A percentile compares a stretch with the other conserved stretches of the same genome.
These are phyloP conservation scores for Cydia strobilella DNA, from an alignment of 1,140 invertebrate genomes.

Conservation along the genomic window DNA sequence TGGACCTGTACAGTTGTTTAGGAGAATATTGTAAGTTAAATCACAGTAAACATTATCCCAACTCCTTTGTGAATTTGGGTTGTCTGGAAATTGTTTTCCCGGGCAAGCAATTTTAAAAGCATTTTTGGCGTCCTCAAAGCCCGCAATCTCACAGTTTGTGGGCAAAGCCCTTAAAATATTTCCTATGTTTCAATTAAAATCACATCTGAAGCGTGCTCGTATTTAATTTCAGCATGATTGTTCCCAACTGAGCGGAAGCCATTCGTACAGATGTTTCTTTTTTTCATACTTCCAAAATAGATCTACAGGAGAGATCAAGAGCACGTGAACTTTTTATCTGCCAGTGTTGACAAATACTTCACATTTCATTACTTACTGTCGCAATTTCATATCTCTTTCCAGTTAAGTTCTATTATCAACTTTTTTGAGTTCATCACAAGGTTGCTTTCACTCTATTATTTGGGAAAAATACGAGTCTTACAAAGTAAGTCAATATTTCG, in stretches of 20 bases:
- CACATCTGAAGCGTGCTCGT: constrained; percentile 4
- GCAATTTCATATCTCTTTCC: not conserved
- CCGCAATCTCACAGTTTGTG: too few species aligned
- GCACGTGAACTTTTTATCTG: constrained; percentile 36
- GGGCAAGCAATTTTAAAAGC: too few species aligned
- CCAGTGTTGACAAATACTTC: constrained; percentile 44
- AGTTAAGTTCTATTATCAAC: not conserved
- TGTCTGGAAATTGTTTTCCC: too few species aligned
- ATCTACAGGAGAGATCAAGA: constrained; percentile 34
- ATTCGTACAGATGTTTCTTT: constrained; percentile 46
- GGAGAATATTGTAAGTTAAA: too few species aligned
- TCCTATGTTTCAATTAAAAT: not conserved
- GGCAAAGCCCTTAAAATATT: too few species aligned
- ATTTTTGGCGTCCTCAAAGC: too few species aligned
- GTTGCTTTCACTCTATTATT: not conserved
- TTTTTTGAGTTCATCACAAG: not conserved
- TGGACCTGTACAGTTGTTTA: too few species aligned
- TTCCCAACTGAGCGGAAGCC: constrained; percentile 46
- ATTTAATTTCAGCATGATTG: constrained; percentile 41
- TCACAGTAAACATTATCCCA: too few species aligned
- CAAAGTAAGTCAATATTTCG: not conserved
- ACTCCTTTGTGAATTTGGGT: too few species aligned
- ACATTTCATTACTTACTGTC: constrained; percentile 33
- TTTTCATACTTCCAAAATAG: constrained; percentile 46
- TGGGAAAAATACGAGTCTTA: not conserved